Evolutionary conservation across 2,888 invertebrate species (phyloP).

Genomic region (Thyatira batis): DNA sequence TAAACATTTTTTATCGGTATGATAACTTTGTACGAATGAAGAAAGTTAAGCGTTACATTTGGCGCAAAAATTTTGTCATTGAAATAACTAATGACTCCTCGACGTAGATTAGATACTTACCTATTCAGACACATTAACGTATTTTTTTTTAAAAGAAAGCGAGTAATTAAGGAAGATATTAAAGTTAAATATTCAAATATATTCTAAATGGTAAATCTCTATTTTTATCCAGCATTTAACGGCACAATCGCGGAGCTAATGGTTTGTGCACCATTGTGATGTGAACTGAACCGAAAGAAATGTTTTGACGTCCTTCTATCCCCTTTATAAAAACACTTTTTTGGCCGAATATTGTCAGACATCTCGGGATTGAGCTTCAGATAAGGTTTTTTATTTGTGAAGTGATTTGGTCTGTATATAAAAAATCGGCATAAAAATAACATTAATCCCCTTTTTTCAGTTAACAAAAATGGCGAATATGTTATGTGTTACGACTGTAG

Average conservation of each 20-base stretch:
- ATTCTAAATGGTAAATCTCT: conserved; percentile 43
- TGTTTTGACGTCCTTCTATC: conserved; percentile 58
- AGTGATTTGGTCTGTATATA: not conserved
- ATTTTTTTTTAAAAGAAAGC: conserved; percentile 3
- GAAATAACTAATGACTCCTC: not conserved
- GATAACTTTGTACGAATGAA: not conserved
- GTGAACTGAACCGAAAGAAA: conserved; percentile 64
- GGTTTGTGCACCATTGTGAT: conserved; percentile 58
- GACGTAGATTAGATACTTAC: not conserved
- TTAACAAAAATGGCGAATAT: conserved; percentile 18
- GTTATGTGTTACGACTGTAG: conserved; percentile 35
- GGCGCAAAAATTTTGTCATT: not conserved
- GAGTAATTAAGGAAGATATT: conserved; percentile 13
- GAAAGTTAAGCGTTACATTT: not conserved
- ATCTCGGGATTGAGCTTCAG: conserved; percentile 33
- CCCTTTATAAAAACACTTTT: conserved; percentile 63
- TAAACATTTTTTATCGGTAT: conserved; percentile 18
- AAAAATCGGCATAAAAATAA: not conserved
- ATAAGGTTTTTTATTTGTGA: conserved; percentile 30
- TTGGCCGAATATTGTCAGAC: conserved; percentile 37
- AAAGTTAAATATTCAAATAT: conserved; percentile 57
- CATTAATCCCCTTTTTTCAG: conserved; percentile 12
- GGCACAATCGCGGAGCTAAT: conserved; percentile 57
- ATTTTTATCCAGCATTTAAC: conserved; percentile 57
- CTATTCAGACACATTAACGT: not conserved